Base-by-base conservation (phyloP, 2,888 invertebrate genomes). In the Drosophila prostipennis region DNA sequence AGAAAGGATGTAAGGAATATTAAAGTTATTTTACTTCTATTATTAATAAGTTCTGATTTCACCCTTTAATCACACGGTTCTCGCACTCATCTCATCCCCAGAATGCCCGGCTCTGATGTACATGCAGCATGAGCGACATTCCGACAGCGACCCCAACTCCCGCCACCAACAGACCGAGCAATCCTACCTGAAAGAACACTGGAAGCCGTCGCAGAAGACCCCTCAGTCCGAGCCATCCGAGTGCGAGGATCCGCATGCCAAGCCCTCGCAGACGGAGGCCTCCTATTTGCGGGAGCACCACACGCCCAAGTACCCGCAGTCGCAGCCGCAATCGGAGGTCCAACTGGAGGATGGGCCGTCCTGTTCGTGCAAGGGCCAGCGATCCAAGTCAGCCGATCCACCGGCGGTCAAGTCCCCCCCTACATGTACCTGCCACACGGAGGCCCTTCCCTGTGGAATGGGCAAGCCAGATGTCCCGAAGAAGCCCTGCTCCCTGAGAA, bases 71-170 rank as follows among this genome's bases (percentile, higher is more conserved):
- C 19, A 6, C 19, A 19, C 11, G 11, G 4, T 36, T 51, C 60
- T 79, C 71, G 19, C 63, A 42, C 74, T 36, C 65, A 39, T 68
- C 0, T 72, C 52, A 26, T 43, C n/a, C 45, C 1, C 63, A 83
- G 82, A 37, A 56, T 68, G 51, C 79, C 82, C 85, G 77, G 87
- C 82, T 77, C 52, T 83, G 71, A 87, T 85, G 68, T 74, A 73
- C 26, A 69, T 76, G 71, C 61, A 76, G 49, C 61, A 81, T 49
- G 87, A 87, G 71, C 79, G 74, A 63, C 53, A 46, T 42, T 29
- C 26, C 63, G 54, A 40, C 26, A 49, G 23, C 42, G 14, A 19
- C 48, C 42, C 48, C 46, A 58, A 23, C 36, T 39, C 42, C 56
- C 68, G 51, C 49, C 32, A 43, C 56, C 67, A 75, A 57, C 82